These are phyloP conservation scores for Etia nguti DNA, from an alignment of 2,113 vertebrate genomes.

Conservation along the genomic window DNA sequence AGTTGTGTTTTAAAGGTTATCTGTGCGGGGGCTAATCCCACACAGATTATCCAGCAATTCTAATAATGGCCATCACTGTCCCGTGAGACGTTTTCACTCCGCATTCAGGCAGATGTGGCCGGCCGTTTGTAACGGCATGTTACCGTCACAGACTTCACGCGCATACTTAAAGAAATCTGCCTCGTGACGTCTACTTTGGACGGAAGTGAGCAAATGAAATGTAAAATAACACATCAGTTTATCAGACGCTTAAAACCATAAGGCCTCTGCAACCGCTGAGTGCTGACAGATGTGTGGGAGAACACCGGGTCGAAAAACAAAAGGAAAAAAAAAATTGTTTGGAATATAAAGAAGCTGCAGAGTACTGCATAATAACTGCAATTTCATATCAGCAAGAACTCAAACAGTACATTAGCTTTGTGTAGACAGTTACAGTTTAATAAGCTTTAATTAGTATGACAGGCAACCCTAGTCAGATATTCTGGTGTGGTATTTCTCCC, in stretches of 20 bases:
- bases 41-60: background rate
- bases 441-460: background rate
- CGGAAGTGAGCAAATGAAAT: constrained; percentile 12
- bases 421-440: background rate
- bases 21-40: background rate
- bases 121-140: background rate
- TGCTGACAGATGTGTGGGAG: constrained; percentile 40
- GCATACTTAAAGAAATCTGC: background rate
- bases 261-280: background rate
- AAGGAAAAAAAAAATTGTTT: background rate
- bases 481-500: background rate
- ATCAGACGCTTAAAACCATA: background rate
- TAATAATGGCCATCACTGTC: background rate
- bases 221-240: constrained; percentile 11
- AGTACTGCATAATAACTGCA: background rate
- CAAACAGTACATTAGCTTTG: background rate
- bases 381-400: background rate
- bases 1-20: background rate
- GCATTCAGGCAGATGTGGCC: constrained; percentile 2
- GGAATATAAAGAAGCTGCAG: background rate
- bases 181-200: background rate
- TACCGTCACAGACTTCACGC: constrained; percentile 13
- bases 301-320: background rate
- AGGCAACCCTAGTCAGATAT: background rate
- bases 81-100: background rate